Evolutionary conservation across 2,888 invertebrate species (phyloP).

Genomic region (Alcis repandata): DNA sequence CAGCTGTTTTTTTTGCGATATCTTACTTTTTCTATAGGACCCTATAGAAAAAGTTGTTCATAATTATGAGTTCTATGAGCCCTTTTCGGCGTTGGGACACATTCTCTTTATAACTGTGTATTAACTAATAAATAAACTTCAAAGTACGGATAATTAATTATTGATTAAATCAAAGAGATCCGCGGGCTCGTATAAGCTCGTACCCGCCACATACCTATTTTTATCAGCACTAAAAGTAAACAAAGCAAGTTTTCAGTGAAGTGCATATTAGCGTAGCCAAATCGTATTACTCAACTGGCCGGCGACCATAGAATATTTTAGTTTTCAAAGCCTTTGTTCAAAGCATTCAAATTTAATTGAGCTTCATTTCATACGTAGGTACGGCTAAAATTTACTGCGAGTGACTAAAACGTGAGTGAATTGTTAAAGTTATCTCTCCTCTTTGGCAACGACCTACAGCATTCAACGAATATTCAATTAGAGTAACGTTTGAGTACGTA

Average conservation of each 20-base stretch:
- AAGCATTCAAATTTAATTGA: slow-evolving; percentile 23
- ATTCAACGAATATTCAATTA: background rate
- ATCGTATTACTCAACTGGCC: slow-evolving; percentile 13
- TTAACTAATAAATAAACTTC: too few relatives aligned
- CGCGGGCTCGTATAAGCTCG: background rate
- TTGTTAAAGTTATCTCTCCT: background rate
- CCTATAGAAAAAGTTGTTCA: too few relatives aligned
- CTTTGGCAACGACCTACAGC: slow-evolving; percentile 3
- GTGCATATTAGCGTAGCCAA: slow-evolving; percentile 14
- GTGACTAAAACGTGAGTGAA: background rate
- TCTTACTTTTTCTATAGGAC: too few relatives aligned
- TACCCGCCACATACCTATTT: background rate
- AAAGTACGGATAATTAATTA: too few relatives aligned
- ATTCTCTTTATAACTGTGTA: too few relatives aligned
- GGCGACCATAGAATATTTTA: slow-evolving; percentile 2
- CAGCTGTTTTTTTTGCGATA: too few relatives aligned
- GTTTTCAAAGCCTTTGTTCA: too few relatives aligned
- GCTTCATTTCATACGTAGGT: slow-evolving; percentile 18
- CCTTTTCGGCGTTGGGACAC: too few relatives aligned
- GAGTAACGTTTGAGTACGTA: background rate
- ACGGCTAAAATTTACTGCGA: slow-evolving; percentile 4
- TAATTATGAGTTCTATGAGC: too few relatives aligned
- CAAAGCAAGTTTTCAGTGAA: background rate
- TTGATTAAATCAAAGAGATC: too few relatives aligned
- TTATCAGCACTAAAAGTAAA: background rate